Percentiles rank a stretch among this genome's conserved stretches.
These are phyloP conservation scores for Chrysemys picta DNA, from an alignment of 2,113 vertebrate genomes.

Conservation along the genomic window DNA sequence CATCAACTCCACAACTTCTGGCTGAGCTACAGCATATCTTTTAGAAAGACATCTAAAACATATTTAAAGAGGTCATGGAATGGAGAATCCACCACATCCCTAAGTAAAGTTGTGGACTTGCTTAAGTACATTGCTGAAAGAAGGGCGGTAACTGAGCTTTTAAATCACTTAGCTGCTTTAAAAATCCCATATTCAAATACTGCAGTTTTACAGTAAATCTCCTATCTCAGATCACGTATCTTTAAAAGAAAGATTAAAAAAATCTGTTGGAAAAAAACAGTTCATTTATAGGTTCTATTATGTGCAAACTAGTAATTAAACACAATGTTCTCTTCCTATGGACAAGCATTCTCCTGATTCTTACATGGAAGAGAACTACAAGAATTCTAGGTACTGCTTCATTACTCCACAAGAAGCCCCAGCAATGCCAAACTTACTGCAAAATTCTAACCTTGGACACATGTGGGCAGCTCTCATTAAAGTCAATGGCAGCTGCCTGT, in stretches of 20 bases:
- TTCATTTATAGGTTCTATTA: not conserved
- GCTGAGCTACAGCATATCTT: not conserved
- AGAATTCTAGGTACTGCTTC: not conserved
- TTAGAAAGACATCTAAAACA: not conserved
- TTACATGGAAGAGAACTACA: not conserved
- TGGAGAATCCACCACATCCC: not conserved
- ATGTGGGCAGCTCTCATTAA: not conserved
- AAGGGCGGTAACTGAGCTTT: rapidly evolving
- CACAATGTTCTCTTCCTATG: not conserved
- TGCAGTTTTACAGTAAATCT: not conserved
- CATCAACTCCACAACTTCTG: not conserved
- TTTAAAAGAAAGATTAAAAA: not conserved
- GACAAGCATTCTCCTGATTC: not conserved
- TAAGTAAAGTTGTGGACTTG: not conserved
- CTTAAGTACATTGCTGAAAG: not conserved
- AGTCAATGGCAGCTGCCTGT: not conserved
- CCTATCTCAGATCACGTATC: not conserved
- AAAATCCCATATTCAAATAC: not conserved
- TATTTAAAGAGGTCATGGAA: not conserved
- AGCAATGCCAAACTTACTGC: not conserved
- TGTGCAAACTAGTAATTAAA: not conserved
- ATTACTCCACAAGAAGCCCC: not conserved
- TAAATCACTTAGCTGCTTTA: not conserved
- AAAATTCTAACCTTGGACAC: not conserved
- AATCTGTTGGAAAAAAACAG: not conserved